Base-by-base conservation (phyloP, 2,888 invertebrate genomes). In the Aspidiotus rigidus region DNA sequence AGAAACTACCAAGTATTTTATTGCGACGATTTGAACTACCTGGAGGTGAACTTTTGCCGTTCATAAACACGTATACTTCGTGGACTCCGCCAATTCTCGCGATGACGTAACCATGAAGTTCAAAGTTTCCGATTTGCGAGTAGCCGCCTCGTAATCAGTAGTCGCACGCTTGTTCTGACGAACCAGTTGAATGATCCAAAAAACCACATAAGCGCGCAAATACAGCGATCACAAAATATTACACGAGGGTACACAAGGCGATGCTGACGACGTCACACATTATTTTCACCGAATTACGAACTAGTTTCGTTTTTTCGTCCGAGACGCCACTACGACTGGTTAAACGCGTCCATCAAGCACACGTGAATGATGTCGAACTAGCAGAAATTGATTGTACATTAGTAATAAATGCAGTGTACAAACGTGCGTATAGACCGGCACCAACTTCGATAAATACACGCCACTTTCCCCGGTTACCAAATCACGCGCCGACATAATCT, bases 401-500 rank as follows among this genome's bases (percentile, higher is more conserved):
- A 28, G 28, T 39, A 16, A 28, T 49, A 39, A 53, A 60, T 40
- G 60, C 49, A 49, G 63, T 63, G 13, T 57, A 15, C 10, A 57
- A n/a, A n/a, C 63, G 63, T 53, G 53, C 53, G 49, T 28, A 28
- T n/a, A 11, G 49, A 11, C 11, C 49, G 53, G 53, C 63, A 28
- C 63, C 16, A 62, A 49, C 49, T 62, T 39, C 28, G 53, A 5
- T 28, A 28, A 1, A 28, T 28, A 28, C 28, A 28, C 28, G 5
- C 28, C 53, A 63, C 63, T 63, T 63, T 63, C 63, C 63, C 63
- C 63, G 53, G 63, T 63, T 63, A 63, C 63, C 63, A 63, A 63
- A 63, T 63, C 63, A 39, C 42, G 39, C 16, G 53, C 11, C 28
- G 28, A 28, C 49, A 49, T 53, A 63, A 54, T 63, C 63, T 63